A percentile compares a stretch with the other conserved stretches of the same genome.
Conservation (phyloP, 1,140 invertebrate genomes). For the Nomia melanderi region DNA sequence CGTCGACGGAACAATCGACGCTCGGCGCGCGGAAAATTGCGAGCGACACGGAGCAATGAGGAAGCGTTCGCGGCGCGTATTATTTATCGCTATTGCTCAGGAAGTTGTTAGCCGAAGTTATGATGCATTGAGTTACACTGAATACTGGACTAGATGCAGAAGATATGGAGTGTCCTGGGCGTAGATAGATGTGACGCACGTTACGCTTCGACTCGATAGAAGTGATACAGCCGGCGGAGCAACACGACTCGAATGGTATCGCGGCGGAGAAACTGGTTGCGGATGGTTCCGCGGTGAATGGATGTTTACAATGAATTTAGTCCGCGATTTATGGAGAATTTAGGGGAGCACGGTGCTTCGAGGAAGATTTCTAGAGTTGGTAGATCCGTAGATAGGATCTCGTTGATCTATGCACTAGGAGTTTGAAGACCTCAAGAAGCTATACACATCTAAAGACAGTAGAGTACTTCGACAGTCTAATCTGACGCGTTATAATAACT, state of each 20-base stretch:
- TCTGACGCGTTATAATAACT: too few species aligned
- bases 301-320: too few species aligned
- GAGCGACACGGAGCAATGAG: slow-evolving; percentile 11
- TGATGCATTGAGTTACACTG: slow-evolving; percentile 28
- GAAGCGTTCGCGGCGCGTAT: slow-evolving; percentile 33
- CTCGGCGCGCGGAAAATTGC: slow-evolving; percentile 2
- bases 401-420: too few species aligned
- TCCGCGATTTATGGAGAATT: too few species aligned
- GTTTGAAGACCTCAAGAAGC: too few species aligned
- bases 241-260: too few species aligned
- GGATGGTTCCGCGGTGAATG: too few species aligned
- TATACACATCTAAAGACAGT: too few species aligned
- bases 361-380: neutral
- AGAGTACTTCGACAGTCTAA: too few species aligned
- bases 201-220: neutral
- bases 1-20: neutral
- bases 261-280: too few species aligned
- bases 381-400: neutral
- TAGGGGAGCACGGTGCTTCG: too few species aligned
- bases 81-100: slow-evolving; percentile 39
- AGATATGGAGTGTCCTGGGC: neutral
- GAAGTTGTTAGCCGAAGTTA: slow-evolving; percentile 41
- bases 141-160: neutral
- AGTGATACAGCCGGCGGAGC: neutral
- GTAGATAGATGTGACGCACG: neutral